These are phyloP conservation scores for Plectus sambesii DNA, from an alignment of 1,140 invertebrate species.

Conservation along the genomic window DNA sequence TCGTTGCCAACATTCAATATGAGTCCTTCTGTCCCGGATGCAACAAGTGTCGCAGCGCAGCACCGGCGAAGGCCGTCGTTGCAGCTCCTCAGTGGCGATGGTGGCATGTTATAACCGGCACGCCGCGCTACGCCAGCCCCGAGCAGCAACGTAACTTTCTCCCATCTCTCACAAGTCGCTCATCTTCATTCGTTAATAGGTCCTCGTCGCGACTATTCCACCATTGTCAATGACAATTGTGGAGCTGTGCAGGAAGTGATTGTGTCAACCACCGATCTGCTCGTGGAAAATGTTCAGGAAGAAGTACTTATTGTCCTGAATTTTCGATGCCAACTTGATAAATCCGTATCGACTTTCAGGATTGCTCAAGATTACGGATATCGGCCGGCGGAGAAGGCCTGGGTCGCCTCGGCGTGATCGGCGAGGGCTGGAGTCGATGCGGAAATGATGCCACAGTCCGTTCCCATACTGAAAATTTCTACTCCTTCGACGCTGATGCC, in stretches of 20 bases:
- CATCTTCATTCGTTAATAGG: constrained; percentile 11
- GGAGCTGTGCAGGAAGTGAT: constrained; percentile 13
- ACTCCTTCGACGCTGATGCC: constrained; percentile 2
- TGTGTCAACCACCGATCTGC: constrained; percentile 10
- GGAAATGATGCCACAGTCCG: neutral
- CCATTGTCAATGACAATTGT: constrained; percentile 24
- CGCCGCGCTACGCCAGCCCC: constrained; percentile 12
- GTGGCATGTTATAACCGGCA: constrained; percentile 25
- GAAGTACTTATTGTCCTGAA: constrained; percentile 6
- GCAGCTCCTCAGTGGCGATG: constrained; percentile 21
- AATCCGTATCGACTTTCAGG: constrained; percentile 1
- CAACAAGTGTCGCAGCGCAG: constrained; percentile 16
- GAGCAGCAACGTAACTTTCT: constrained; percentile 1
- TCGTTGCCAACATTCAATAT: constrained; percentile 16
- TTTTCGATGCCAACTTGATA: constrained; percentile 1
- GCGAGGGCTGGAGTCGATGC: constrained; percentile 19
- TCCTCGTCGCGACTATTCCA: constrained; percentile 27
- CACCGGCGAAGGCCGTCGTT: no score
- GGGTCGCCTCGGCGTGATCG: constrained; percentile 22
- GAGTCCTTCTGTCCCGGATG: constrained; percentile 21
- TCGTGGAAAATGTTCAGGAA: constrained; percentile 21
- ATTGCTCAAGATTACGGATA: constrained; percentile 12
- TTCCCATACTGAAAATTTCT: constrained; percentile 6
- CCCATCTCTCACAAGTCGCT: neutral
- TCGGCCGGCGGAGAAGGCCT: constrained; percentile 9